Percentiles rank a stretch among this genome's conserved stretches.
These are phyloP conservation scores for Stegostoma tigrinum DNA, from an alignment of 2,113 vertebrate genomes.

Conservation along the genomic window DNA sequence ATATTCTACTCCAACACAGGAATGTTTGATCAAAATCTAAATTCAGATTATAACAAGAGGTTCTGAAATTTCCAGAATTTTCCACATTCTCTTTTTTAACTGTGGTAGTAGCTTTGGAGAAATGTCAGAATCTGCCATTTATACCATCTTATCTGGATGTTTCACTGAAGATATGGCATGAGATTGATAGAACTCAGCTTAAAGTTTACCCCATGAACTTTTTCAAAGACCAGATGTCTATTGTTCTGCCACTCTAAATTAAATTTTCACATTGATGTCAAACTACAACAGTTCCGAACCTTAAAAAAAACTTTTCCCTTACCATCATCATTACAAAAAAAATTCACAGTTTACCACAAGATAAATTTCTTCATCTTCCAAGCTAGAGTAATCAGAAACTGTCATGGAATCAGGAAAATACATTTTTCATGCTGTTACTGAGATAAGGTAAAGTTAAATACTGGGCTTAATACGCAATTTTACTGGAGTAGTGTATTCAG, in stretches of 20 bases:
- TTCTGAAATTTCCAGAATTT: neutral
- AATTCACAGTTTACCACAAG: neutral
- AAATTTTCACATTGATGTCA: neutral
- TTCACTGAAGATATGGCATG: neutral
- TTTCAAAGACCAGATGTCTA: neutral
- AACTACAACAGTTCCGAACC: neutral
- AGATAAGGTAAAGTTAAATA: neutral
- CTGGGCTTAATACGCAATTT: neutral
- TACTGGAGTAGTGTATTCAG: neutral
- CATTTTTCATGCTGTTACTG: neutral
- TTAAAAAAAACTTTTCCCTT: neutral
- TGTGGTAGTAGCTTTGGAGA: neutral
- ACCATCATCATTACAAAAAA: neutral
- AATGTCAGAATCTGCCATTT: neutral
- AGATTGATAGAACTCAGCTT: neutral
- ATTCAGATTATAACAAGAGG: neutral
- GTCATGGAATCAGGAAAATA: neutral
- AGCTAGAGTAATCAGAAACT: neutral
- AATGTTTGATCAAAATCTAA: neutral
- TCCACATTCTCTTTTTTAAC: neutral
- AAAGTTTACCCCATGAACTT: neutral
- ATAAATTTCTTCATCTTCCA: neutral
- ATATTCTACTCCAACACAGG: neutral
- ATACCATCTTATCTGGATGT: neutral
- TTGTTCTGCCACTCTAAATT: neutral